Conservation (phyloP, 2,888 invertebrate genomes). For the Tuta absoluta region DNA sequence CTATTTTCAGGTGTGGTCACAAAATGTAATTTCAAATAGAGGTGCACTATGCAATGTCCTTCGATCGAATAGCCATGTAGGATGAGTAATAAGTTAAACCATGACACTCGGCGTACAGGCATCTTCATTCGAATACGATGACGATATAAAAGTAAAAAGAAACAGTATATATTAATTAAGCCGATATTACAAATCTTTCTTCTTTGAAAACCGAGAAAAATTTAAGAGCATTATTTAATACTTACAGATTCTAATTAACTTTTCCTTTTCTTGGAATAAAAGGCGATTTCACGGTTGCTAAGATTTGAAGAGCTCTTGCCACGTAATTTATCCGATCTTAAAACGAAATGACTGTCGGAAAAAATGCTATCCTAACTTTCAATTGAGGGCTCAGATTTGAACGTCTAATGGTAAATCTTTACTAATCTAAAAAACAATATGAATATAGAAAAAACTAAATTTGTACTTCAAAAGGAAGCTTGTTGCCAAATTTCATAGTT, state of each 20-base stretch:
- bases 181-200: not conserved
- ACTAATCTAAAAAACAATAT: not conserved
- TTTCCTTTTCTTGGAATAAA: not conserved
- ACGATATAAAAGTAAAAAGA: too few species aligned
- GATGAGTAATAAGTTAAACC: not conserved
- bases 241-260: not conserved
- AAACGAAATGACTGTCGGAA: not conserved
- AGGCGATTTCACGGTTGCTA: not conserved
- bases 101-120: too few species aligned
- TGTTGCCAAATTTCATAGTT: too few species aligned
- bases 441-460: too few species aligned
- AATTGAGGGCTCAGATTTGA: not conserved
- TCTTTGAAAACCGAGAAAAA: not conserved
- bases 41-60: not conserved
- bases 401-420: not conserved
- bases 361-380: not conserved
- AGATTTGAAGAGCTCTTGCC: not conserved
- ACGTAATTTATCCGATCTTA: slow-evolving; percentile 1
- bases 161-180: not conserved
- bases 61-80: not conserved
- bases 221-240: not conserved
- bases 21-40: not conserved
- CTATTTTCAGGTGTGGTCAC: not conserved
- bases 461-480: too few species aligned
- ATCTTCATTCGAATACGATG: too few species aligned